These are phyloP conservation scores for Tromatobia lineatoria DNA, from an alignment of 2,888 invertebrate genomes.

Conservation along the genomic window DNA sequence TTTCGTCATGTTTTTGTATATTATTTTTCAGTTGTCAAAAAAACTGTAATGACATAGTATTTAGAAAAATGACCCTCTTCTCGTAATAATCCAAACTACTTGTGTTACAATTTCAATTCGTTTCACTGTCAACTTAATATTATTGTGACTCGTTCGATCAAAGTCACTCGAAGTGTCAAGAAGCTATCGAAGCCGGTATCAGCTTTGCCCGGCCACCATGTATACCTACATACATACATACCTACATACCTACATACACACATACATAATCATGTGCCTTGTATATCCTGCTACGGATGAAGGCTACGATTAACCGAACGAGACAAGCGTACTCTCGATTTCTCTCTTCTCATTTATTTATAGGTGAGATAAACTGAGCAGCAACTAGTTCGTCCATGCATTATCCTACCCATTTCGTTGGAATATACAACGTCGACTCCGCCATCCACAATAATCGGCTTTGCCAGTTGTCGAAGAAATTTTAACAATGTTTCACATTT, in stretches of 20 bases:
- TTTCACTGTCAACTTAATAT: conserved; percentile 13
- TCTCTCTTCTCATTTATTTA: conserved; percentile 58
- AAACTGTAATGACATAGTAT: no score
- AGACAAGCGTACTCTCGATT: conserved; percentile 65
- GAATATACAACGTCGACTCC: conserved; percentile 18
- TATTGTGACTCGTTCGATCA: conserved; percentile 46
- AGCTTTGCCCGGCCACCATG: neutral
- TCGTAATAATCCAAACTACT: neutral
- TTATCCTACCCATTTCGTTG: conserved; percentile 28
- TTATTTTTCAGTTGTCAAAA: no score
- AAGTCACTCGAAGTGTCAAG: conserved; percentile 28
- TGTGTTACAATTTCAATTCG: conserved; percentile 15
- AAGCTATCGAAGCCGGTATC: conserved; percentile 21
- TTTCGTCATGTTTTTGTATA: no score
- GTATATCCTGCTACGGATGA: conserved; percentile 32
- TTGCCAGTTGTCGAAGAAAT: conserved; percentile 42
- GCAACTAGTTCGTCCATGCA: neutral
- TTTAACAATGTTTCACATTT: conserved; percentile 52
- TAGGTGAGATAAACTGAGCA: neutral
- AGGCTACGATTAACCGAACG: conserved; percentile 62
- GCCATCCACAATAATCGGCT: conserved; percentile 51
- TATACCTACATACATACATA: neutral
- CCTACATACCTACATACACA: neutral
- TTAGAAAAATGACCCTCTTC: neutral
- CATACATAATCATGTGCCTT: neutral